Base-by-base conservation (phyloP, 1,140 invertebrate genomes). In the Drosophila suzukii region DNA sequence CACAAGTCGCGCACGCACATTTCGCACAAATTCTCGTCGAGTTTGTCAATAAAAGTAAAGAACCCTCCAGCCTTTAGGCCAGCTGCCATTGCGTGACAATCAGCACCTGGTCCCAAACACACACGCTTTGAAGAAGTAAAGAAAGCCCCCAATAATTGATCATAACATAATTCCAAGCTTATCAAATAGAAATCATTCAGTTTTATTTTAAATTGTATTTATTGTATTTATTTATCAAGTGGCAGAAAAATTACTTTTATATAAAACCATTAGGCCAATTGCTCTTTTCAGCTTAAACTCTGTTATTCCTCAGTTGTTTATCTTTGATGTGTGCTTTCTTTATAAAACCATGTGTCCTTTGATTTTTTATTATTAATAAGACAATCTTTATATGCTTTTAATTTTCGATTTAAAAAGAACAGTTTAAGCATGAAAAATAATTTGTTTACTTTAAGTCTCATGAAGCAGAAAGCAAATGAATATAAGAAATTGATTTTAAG, bases 21-120 rank as follows among this genome's bases (percentile, higher is more conserved):
- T 73, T 82, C 71, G 60, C 83, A 89, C 73, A 80, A 82, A 84
- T 88, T 83, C 85, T 80, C 36, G 67, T 89, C 54, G 72, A 73
- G 68, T 75, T 88, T 88, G 80, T 84, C 84, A 84, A 89, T 88
- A 88, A 88, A 88, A 89, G 73, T 68, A 77, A 84, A 68, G 56
- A 70, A 67, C 73, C 50, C 56, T 68, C 39, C 68, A 80, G 70
- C 80, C 67, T 81, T 85, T 75, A 78, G 78, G 68, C 78, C 62
- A 17, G 36, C 20, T 39, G 47, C 59, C 78, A 83, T 76, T 86
- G 80, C 80, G 83, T 88, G 83, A 83, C 83, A 89, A 88, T 84
- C 81, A 68, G 67, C 80, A 88, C 80, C 83, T 83, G 84, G 57
- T 49, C 30, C 30, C 55, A 32, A 49, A 46, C 27, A 55, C 32